These are phyloP conservation scores for Blomia tropicalis DNA, from an alignment of 2,888 invertebrate genomes.

Conservation along the genomic window DNA sequence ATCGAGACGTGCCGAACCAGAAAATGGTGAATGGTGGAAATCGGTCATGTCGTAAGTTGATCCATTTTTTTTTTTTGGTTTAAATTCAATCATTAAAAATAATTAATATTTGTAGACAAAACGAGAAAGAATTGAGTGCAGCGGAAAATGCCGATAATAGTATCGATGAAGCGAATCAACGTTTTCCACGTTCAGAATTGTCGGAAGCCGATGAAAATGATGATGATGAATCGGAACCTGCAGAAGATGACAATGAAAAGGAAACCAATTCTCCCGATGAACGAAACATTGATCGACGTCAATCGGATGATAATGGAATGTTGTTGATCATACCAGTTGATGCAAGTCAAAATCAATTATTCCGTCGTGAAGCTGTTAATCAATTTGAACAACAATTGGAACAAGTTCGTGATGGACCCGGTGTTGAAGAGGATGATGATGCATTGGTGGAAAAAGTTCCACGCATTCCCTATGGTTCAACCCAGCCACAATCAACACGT, in stretches of 20 bases:
- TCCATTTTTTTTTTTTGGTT: no score
- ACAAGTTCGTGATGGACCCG: background rate
- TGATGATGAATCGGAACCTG: background rate
- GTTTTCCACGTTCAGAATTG: no score
- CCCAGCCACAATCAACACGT: background rate
- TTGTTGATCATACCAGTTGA: conserved; percentile 2
- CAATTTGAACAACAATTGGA: conserved; percentile 2
- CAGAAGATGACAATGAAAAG: background rate
- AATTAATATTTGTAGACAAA: background rate
- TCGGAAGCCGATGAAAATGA: background rate
- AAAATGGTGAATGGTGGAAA: conserved; percentile 7
- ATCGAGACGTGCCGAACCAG: background rate
- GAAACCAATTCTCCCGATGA: background rate
- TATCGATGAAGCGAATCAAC: background rate
- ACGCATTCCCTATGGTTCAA: background rate
- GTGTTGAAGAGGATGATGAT: background rate
- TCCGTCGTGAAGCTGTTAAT: background rate
- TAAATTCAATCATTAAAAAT: no score
- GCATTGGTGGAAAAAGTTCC: background rate
- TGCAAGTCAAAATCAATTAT: background rate
- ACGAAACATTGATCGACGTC: background rate
- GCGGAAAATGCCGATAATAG: background rate
- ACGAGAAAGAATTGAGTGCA: background rate
- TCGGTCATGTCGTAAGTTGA: conserved; percentile 9
- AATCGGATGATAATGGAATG: background rate